Base-by-base conservation (phyloP, 2,888 invertebrate genomes). In the Torymus texanus region DNA sequence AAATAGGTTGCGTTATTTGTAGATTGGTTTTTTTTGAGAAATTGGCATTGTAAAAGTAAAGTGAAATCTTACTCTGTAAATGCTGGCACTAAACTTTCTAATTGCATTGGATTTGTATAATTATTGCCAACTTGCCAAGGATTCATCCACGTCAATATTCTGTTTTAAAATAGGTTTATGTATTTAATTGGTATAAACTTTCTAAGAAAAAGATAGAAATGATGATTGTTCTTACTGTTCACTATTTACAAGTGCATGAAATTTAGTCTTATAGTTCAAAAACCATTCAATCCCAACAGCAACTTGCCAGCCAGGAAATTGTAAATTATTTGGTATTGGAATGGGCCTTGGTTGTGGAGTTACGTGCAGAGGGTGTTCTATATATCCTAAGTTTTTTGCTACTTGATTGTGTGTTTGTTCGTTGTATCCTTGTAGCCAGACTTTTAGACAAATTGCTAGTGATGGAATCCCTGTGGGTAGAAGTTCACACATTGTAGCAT, bases 61-160 rank as follows among this genome's bases (percentile, higher is more conserved):
- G 8, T 41, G 41, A 41, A 41, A 41, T 41, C 93, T 92, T 87
- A 94, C 94, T 92, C 91, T 65, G 91, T 91, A 8, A 94, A 91
- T 2, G 91, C 90, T n/a, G 91, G 91, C 11, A 92, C 87, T 13
- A 95, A 91, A 56, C 92, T 92, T 79, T 93, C 92, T 4, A 94
- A 90, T 84, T 93, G 93, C 93, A 93, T 92, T 4, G 94, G 93
- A 84, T 93, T 94, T 0, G 93, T 94, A 85, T 92, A 94, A 81
- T 92, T 92, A 80, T 92, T 92, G 59, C 92, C 90, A n/a, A 94
- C 89, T 88, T 95, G 94, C 94, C 94, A 95, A 0, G 92, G 92
- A 87, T 94, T 95, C 89, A 95, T 89, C 94, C 94, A 95, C 0
- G 94, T 93, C 55, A 91, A 90, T 68, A 94, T 92, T 84, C 95